These are phyloP conservation scores for Papilio glaucus DNA, from an alignment of 1,140 invertebrate species.

Conservation along the genomic window DNA sequence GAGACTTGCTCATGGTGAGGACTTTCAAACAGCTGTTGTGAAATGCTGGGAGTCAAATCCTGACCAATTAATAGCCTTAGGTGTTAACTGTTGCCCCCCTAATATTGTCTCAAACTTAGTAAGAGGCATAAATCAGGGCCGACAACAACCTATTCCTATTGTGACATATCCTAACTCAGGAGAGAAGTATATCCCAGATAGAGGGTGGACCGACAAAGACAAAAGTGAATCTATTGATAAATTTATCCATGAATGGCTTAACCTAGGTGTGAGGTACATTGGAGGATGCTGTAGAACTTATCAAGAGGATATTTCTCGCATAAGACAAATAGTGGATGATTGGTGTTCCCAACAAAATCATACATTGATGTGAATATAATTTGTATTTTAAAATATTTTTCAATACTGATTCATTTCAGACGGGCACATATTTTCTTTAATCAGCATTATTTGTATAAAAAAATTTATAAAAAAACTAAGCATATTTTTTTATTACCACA, in stretches of 20 bases:
- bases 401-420: too few species aligned
- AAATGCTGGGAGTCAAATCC: constrained; percentile 81
- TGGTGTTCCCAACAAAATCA: constrained; percentile 55
- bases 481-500: too few species aligned
- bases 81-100: constrained; percentile 89
- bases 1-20: constrained; percentile 85
- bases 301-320: constrained; percentile 85
- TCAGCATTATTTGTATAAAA: too few species aligned
- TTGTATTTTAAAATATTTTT: too few species aligned
- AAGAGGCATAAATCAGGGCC: constrained; percentile 70
- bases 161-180: constrained; percentile 90
- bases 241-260: constrained; percentile 88
- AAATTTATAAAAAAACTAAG: too few species aligned
- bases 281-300: constrained; percentile 92
- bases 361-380: too few species aligned
- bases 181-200: constrained; percentile 78
- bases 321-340: constrained; percentile 73
- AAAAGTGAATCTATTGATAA: constrained; percentile 82
- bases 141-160: constrained; percentile 74
- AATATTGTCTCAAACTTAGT: constrained; percentile 84
- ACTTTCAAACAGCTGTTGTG: constrained; percentile 83
- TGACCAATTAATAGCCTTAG: constrained; percentile 87
- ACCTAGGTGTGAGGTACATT: constrained; percentile 88
- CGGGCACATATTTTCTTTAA: too few species aligned
- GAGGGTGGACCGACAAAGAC: constrained; percentile 84